Base-by-base conservation (phyloP, 2,113 vertebrate species). In the Crotophaga sulcirostris region DNA sequence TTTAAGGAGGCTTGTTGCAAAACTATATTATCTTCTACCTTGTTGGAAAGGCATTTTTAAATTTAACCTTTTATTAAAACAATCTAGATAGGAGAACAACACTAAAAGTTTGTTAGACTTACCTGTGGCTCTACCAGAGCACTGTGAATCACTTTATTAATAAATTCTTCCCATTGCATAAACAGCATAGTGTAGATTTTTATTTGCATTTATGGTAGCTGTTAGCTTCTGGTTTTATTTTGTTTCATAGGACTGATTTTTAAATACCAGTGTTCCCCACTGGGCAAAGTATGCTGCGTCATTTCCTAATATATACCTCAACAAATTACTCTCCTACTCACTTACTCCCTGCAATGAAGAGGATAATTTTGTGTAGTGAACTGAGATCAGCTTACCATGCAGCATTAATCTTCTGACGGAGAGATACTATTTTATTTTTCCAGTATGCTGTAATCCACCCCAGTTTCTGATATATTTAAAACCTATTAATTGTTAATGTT, bases 401-500 rank as follows among this genome's bases (percentile, higher is more conserved):
- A 87, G 83, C 88, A 55, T 80, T 88, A 75, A 70, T 70, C 72
- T 90, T 70, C 85, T 84, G 42, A 55, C 78, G 73, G 76, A 92
- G 87, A 93, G 84, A 80, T 77, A 72, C 89, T 89, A 70, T 76
- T 95, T 92, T 92, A 72, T 93, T 97, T 73, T 96, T 97, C 80
- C 89, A 64, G 67, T 79, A 38, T 83, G 59, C 93, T 96, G 95
- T 97, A 96, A 97, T 97, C 91, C 63, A 97, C 52, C 63, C 84
- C 54, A 42, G 76, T 94, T 97, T 95, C 78, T 96, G 84, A 87
- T 86, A 69, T 84, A 84, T 95, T 97, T 96, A 96, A 97, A 87
- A 84, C 88, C 11, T 94, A 97, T 97, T 96, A 97, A 98, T 97
- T 97, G 87, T 98, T 98, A 97, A 98, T 97, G 97, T 92, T 96